A percentile compares a stretch with the other conserved stretches of the same genome.
Evolutionary conservation across 2,888 invertebrate genomes (phyloP).

Genomic region (Globia sparganii): DNA sequence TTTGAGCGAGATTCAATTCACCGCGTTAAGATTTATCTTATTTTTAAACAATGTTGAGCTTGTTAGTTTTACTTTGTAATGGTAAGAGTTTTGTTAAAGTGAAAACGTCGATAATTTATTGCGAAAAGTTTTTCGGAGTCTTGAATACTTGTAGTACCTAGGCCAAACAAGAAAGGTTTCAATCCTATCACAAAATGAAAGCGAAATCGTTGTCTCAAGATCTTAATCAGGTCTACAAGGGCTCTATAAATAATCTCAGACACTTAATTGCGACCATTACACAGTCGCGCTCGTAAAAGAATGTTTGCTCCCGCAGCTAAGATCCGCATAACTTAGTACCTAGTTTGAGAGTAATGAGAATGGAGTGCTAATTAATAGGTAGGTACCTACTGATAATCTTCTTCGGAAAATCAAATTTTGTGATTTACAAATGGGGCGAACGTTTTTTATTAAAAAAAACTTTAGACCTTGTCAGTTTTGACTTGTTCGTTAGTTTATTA

Average conservation of each 20-base stretch:
- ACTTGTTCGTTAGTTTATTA: too few species aligned
- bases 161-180: not conserved
- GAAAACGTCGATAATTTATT: not conserved
- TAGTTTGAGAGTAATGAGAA: slow-evolving; percentile 60
- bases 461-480: too few species aligned
- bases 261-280: slow-evolving; percentile 65
- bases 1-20: slow-evolving; percentile 73
- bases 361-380: slow-evolving; percentile 43
- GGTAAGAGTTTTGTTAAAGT: slow-evolving; percentile 24
- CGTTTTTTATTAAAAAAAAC: not conserved
- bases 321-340: slow-evolving; percentile 69
- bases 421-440: not conserved
- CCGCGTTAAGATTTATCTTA: slow-evolving; percentile 60
- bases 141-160: slow-evolving; percentile 16
- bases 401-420: not conserved
- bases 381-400: not conserved
- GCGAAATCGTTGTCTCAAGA: slow-evolving; percentile 32
- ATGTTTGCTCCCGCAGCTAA: slow-evolving; percentile 62
- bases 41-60: slow-evolving; percentile 55
- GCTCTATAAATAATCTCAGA: slow-evolving; percentile 62
- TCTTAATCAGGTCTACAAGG: slow-evolving; percentile 48
- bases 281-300: slow-evolving; percentile 70
- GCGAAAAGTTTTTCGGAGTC: not conserved
- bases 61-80: slow-evolving; percentile 29
- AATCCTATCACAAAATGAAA: slow-evolving; percentile 17